Percentiles rank a stretch among this genome's conserved stretches.
phyloP scores from a whole-genome alignment of 2,888 invertebrate species.

The Choreutis nemorana region DNA sequence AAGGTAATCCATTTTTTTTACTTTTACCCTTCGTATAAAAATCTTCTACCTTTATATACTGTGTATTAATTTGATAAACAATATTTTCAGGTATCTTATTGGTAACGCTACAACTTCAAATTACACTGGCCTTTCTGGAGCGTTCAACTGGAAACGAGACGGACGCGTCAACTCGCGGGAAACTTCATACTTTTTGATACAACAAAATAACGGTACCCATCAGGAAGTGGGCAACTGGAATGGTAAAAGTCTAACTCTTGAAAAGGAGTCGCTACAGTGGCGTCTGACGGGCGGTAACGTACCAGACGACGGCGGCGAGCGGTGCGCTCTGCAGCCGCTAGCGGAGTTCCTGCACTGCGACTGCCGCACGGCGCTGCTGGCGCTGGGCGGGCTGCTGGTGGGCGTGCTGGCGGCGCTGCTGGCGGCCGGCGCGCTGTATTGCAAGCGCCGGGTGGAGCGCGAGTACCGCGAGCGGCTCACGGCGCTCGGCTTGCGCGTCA shows the following conservation, averaged over 20 bases:
- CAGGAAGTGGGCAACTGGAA: conserved; percentile 73
- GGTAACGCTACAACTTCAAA: conserved; percentile 19
- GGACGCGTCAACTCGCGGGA: conserved; percentile 56
- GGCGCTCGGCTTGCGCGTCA: conserved; percentile 37
- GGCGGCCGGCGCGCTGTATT: conserved; percentile 27
- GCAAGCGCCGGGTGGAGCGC: conserved; percentile 35
- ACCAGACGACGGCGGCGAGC: conserved; percentile 78
- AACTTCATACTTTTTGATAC: conserved; percentile 50
- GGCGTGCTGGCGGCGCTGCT: conserved; percentile 25
- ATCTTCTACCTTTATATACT: too few species aligned
- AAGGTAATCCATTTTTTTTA: conserved; percentile 16
- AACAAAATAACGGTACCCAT: conserved; percentile 65
- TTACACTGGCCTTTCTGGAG: conserved; percentile 36
- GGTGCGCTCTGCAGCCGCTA: conserved; percentile 73
- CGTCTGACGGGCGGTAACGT: conserved; percentile 60
- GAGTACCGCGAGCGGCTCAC: conserved; percentile 34
- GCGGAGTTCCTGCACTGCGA: conserved; percentile 72
- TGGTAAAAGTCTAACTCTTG: conserved; percentile 79
- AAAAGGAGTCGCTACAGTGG: conserved; percentile 73
- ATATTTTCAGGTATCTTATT: conserved; percentile 22
- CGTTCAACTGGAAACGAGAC: conserved; percentile 49
- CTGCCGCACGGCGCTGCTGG: conserved; percentile 76
- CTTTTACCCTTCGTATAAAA: too few species aligned
- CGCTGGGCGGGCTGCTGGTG: conserved; percentile 24
- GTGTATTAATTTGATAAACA: too few species aligned